Conservation (phyloP, 1,140 invertebrate genomes). For the Ptiloglossa arizonensis region DNA sequence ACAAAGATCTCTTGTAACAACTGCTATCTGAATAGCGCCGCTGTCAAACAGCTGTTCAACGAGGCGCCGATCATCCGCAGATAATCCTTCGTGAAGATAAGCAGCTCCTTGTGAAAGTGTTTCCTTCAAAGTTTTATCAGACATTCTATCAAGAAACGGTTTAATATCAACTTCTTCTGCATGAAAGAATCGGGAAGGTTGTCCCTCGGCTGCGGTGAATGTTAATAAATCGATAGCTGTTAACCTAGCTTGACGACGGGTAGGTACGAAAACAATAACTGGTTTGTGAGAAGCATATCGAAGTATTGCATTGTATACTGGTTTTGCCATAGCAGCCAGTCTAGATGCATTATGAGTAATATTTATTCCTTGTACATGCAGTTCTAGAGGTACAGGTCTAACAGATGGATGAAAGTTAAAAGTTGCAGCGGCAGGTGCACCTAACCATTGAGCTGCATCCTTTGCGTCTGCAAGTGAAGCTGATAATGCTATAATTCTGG, state of each 20-base stretch:
- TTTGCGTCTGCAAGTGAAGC: constrained; percentile 97
- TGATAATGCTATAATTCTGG: constrained; percentile 97
- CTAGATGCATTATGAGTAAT: constrained; percentile 98
- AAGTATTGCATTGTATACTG: constrained; percentile 96
- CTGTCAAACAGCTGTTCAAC: constrained; percentile 96
- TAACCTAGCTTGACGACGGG: constrained; percentile 94
- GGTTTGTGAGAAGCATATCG: constrained; percentile 94
- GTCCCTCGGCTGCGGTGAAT: constrained; percentile 93
- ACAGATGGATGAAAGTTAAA: constrained; percentile 99
- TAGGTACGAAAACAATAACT: constrained; percentile 98
- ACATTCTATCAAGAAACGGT: constrained; percentile 93
- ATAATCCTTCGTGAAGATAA: constrained; percentile 97
- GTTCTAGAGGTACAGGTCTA: constrained; percentile 95
- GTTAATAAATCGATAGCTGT: constrained; percentile 98
- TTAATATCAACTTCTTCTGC: constrained; percentile 92
- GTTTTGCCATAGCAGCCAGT: constrained; percentile 98
- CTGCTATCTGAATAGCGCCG: constrained; percentile 96
- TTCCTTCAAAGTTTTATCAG: constrained; percentile 94
- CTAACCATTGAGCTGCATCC: constrained; percentile 98
- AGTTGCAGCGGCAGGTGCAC: constrained; percentile 94
- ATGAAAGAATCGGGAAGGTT: constrained; percentile 93
- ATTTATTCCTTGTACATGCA: constrained; percentile 98
- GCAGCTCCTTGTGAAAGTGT: constrained; percentile 96
- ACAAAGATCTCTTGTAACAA: constrained; percentile 94
- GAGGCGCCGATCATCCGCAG: constrained; percentile 90